These are phyloP conservation scores for Salvelinus fontinalis DNA, from an alignment of 2,113 vertebrate genomes.

Conservation along the genomic window DNA sequence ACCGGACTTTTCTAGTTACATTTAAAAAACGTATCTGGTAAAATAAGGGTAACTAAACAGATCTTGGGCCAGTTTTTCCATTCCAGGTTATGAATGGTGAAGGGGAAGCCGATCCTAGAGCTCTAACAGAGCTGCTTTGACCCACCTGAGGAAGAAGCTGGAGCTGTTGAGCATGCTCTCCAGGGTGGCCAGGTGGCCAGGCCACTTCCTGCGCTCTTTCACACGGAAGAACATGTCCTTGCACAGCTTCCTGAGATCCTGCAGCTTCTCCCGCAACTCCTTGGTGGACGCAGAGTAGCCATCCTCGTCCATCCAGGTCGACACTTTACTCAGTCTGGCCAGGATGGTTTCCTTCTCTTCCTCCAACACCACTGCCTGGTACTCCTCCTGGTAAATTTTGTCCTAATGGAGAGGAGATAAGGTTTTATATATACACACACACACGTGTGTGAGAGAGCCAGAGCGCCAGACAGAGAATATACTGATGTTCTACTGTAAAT, in stretches of 20 bases:
- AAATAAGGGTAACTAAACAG: too few species aligned
- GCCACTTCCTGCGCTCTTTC: constrained; percentile 93
- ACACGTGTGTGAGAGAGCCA: too few species aligned
- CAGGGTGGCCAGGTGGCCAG: constrained; percentile 84
- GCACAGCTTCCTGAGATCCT: constrained; percentile 84
- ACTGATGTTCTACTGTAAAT: background rate
- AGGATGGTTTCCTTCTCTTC: constrained; percentile 86
- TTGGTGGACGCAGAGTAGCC: constrained; percentile 86
- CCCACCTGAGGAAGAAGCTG: constrained; percentile 88
- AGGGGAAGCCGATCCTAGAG: background rate
- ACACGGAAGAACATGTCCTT: constrained; percentile 91
- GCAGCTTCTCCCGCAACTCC: constrained; percentile 86
- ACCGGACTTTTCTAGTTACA: too few species aligned
- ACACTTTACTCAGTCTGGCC: constrained; percentile 79
- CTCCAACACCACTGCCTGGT: constrained; percentile 83
- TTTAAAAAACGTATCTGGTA: too few species aligned
- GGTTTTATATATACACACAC: background rate
- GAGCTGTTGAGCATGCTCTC: constrained; percentile 93
- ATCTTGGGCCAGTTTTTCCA: too few species aligned
- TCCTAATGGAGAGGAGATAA: constrained; percentile 73
- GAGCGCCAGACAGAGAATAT: too few species aligned
- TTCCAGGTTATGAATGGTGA: too few species aligned
- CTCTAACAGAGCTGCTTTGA: too few species aligned
- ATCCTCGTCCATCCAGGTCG: constrained; percentile 93
- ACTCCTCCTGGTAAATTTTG: constrained; percentile 92